phyloP scores from a whole-genome alignment of 2,888 invertebrate species.

The Pheosia tremula region DNA sequence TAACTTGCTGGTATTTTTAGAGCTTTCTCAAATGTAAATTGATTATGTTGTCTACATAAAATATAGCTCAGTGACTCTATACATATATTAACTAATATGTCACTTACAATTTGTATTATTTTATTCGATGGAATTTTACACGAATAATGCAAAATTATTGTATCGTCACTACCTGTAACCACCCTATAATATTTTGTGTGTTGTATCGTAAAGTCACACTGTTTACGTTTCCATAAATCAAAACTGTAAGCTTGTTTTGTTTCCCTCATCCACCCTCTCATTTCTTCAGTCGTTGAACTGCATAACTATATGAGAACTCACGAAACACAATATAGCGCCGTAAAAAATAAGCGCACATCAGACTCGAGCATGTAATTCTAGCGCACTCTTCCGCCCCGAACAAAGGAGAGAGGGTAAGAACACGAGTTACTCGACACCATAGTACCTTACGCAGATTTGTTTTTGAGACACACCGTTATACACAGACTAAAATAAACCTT shows the following conservation, averaged over 20 bases:
- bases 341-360: slow-evolving; percentile 85
- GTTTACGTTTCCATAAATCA: slow-evolving; percentile 45
- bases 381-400: slow-evolving; percentile 84
- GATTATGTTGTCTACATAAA: too few species aligned
- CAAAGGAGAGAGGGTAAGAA: slow-evolving; percentile 84
- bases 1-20: too few species aligned
- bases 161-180: too few species aligned
- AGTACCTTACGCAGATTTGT: slow-evolving; percentile 84
- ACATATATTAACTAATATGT: too few species aligned
- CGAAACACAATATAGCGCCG: slow-evolving; percentile 81
- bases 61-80: too few species aligned
- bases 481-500: slow-evolving; percentile 66
- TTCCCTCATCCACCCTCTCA: slow-evolving; percentile 70
- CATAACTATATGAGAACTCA: slow-evolving; percentile 76
- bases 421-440: slow-evolving; percentile 85
- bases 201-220: slow-evolving; percentile 5
- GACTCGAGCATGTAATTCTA: slow-evolving; percentile 84
- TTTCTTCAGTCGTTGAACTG: slow-evolving; percentile 82
- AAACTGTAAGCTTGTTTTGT: slow-evolving; percentile 74
- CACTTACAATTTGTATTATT: too few species aligned
- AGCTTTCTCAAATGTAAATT: too few species aligned
- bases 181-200: neutral
- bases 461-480: slow-evolving; percentile 66
- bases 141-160: too few species aligned
- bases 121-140: too few species aligned